Percentiles rank a stretch among this genome's conserved stretches.
Evolutionary conservation across 2,797 vertebrate genomes (phyloP).

Genomic region (Rhyacichthys aspro): DNA sequence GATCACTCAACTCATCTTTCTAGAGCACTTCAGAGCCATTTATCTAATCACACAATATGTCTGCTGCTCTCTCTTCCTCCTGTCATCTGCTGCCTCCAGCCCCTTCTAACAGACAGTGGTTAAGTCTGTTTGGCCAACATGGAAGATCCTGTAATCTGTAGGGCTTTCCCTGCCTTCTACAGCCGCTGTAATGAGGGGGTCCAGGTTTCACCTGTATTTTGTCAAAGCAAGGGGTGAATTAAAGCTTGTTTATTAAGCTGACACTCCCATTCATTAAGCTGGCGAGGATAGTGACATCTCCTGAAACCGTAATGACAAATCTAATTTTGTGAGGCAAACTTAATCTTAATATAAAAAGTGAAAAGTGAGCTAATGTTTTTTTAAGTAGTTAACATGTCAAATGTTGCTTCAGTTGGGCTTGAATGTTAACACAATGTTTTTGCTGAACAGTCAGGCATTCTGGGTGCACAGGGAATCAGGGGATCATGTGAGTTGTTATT

Average conservation of each 20-base stretch:
- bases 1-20: constrained; percentile 12
- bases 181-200: constrained; percentile 64
- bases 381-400: constrained; percentile 47
- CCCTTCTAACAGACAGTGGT: constrained; percentile 39
- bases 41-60: constrained; percentile 47
- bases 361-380: constrained; percentile 48
- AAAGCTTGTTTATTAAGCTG: constrained; percentile 49
- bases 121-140: constrained; percentile 64
- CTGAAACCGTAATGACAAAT: constrained; percentile 33
- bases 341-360: constrained; percentile 7
- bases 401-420: constrained; percentile 14
- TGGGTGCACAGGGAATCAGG: constrained; percentile 35
- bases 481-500: constrained; percentile 68
- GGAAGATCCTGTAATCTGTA: constrained; percentile 68
- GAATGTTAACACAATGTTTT: constrained; percentile 23
- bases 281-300: constrained; percentile 4
- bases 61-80: constrained; percentile 16
- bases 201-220: constrained; percentile 60
- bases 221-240: constrained; percentile 33
- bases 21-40: constrained; percentile 33
- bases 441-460: constrained; percentile 46
- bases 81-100: constrained; percentile 36
- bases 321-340: constrained; percentile 42
- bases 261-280: constrained; percentile 42
- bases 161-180: constrained; percentile 54